A percentile compares a stretch with the other conserved stretches of the same genome.
These are phyloP conservation scores for Drosophila erecta DNA, from an alignment of 1,140 invertebrate species.

Conservation along the genomic window DNA sequence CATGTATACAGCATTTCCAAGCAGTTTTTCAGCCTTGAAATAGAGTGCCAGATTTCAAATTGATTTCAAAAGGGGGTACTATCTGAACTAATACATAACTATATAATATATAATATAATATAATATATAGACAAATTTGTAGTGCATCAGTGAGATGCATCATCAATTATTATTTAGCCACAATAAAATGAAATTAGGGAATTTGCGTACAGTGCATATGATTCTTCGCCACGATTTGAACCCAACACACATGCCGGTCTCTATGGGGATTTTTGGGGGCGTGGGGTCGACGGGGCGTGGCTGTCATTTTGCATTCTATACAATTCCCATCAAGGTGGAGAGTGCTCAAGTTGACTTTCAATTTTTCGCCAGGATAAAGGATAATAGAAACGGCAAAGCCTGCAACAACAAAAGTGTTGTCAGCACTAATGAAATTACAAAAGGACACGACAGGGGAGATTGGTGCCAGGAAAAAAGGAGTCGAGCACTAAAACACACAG, in stretches of 20 bases:
- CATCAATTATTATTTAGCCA: background rate
- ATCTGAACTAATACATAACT: too few species aligned
- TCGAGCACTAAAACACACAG: background rate
- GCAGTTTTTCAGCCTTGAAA: too few species aligned
- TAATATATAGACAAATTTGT: too few species aligned
- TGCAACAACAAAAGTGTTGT: slow-evolving; percentile 39
- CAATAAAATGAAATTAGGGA: too few species aligned
- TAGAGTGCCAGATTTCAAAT: too few species aligned
- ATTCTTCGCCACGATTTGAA: slow-evolving; percentile 11
- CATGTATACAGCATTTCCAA: too few species aligned
- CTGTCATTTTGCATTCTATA: slow-evolving; percentile 54
- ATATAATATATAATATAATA: too few species aligned
- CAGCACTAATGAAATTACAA: slow-evolving; percentile 76
- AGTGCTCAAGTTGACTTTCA: slow-evolving; percentile 43
- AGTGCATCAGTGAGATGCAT: too few species aligned
- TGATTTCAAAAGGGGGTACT: too few species aligned
- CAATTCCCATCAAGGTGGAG: slow-evolving; percentile 42
- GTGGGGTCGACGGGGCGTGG: slow-evolving; percentile 5
- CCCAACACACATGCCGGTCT: slow-evolving; percentile 30
- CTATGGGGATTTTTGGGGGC: slow-evolving; percentile 1
- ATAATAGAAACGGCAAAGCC: slow-evolving; percentile 20
- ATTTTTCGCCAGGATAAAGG: slow-evolving; percentile 45
- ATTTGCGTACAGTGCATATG: slow-evolving; percentile 2
- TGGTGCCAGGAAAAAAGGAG: background rate
- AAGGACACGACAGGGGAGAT: slow-evolving; percentile 3